These are phyloP conservation scores for Drosophila mettleri DNA, from an alignment of 2,888 invertebrate genomes.

Conservation along the genomic window DNA sequence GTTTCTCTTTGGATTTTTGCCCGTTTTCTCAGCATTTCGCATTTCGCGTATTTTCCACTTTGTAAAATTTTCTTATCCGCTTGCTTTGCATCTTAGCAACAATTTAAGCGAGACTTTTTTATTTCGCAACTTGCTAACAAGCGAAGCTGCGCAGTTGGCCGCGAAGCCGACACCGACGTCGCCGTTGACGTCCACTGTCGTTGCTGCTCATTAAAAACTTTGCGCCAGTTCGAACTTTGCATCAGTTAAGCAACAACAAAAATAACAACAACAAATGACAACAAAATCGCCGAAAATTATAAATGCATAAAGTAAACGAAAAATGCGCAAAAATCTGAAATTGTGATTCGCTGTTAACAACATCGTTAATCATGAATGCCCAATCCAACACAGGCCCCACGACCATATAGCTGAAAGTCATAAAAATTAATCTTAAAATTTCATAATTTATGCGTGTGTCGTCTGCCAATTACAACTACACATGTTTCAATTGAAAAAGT, in stretches of 20 bases:
- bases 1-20: conserved; percentile 1
- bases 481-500: not conserved
- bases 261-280: conserved; percentile 22
- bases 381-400: too few species aligned
- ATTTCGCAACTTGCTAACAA: conserved; percentile 54
- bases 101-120: conserved; percentile 51
- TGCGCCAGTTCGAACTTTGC: conserved; percentile 71
- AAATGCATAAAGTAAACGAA: conserved; percentile 71
- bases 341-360: conserved; percentile 4
- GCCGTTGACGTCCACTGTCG: conserved; percentile 63
- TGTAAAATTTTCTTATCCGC: conserved; percentile 34
- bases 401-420: not conserved
- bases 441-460: not conserved
- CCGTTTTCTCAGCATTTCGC: conserved; percentile 8
- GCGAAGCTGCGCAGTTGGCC: conserved; percentile 23
- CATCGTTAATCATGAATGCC: conserved; percentile 17
- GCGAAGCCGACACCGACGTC: conserved; percentile 1
- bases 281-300: conserved; percentile 49
- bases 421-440: conserved; percentile 1
- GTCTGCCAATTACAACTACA: not conserved
- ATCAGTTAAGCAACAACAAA: conserved; percentile 65
- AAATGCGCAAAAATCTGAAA: conserved; percentile 49
- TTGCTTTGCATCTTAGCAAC: conserved; percentile 54
- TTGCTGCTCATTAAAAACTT: conserved; percentile 76
- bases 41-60: conserved; percentile 13